phyloP scores from a whole-genome alignment of 2,113 vertebrate species.

The Acrocephalus arundinaceus region DNA sequence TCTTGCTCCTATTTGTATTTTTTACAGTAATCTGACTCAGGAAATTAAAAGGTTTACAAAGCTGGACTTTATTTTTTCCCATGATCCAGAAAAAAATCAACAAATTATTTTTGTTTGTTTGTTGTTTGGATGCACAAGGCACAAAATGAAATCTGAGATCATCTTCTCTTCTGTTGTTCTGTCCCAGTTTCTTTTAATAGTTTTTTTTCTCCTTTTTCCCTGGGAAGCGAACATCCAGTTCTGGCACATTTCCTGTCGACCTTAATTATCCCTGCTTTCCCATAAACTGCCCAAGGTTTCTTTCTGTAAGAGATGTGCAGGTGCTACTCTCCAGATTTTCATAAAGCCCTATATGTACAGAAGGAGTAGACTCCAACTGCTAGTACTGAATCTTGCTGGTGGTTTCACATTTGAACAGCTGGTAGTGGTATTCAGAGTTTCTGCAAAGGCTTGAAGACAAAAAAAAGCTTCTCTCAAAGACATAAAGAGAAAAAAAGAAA shows the following conservation, averaged over 20 bases:
- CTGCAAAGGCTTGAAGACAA: not conserved
- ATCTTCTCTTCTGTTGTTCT: conserved; percentile 30
- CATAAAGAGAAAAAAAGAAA: not conserved
- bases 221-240: conserved; percentile 51
- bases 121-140: conserved; percentile 6
- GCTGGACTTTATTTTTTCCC: conserved; percentile 13
- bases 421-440: not conserved
- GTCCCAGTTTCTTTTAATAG: conserved; percentile 11
- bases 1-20: conserved; percentile 4
- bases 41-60: conserved; percentile 24
- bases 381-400: not conserved
- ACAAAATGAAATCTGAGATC: conserved; percentile 4
- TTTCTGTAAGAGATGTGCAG: not conserved
- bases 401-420: not conserved
- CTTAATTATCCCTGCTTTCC: conserved; percentile 41
- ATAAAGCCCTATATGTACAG: not conserved
- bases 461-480: not conserved
- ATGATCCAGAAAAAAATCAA: conserved; percentile 35
- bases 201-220: not conserved
- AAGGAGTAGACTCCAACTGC: not conserved
- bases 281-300: not conserved
- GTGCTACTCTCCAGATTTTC: not conserved
- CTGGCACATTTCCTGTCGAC: conserved; percentile 34
- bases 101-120: not conserved
- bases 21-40: not conserved